Evolutionary conservation across 2,888 invertebrate species (phyloP), one percentile per base, ranked within the genome.

Genomic region (Lumbricus terrestris): DNA sequence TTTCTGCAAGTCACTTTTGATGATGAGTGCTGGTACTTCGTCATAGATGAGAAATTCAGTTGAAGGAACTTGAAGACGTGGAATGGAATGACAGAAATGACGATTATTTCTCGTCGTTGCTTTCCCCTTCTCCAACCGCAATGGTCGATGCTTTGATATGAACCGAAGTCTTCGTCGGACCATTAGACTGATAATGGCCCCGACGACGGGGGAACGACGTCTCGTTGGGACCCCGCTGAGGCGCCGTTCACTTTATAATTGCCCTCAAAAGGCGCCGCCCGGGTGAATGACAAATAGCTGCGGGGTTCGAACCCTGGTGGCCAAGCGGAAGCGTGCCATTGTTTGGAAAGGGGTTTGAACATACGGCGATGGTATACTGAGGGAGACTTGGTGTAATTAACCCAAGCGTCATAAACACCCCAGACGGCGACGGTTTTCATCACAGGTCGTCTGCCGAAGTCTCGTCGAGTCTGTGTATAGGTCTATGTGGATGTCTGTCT

Each of bases 201-300:
- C 69, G 69, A 69, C 69, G 69, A n/a, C n/a, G n/a, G n/a, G 69
- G 69, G 69, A 1, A 69, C 69, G n/a, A n/a, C 69, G 69, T 69
- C 69, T 69, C 69, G 69, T n/a, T 69, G 29, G 69, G 69, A 69
- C 69, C 69, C 69, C 69, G 69, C 69, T 69, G 69, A 69, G 69
- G 69, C 69, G 69, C 69, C 69, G n/a, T 69, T 69, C 29, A 69
- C 69, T 69, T 69, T n/a, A n/a, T 69, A 69, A 69, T 69, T 69
- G 69, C 69, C n/a, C 69, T 69, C 69, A 2, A 69, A 47, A 69
- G 69, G n/a, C 69, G 69, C 69, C 69, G 69, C 69, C 69, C 69
- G 69, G 69, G 69, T 69, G 69, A 69, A 69, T 69, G 69, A 69
- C 69, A 69, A 69, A 69, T 69, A 69, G 69, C 69, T 69, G 69